Conservation (phyloP, 2,888 invertebrate species). For the Tachystola acroxantha region DNA sequence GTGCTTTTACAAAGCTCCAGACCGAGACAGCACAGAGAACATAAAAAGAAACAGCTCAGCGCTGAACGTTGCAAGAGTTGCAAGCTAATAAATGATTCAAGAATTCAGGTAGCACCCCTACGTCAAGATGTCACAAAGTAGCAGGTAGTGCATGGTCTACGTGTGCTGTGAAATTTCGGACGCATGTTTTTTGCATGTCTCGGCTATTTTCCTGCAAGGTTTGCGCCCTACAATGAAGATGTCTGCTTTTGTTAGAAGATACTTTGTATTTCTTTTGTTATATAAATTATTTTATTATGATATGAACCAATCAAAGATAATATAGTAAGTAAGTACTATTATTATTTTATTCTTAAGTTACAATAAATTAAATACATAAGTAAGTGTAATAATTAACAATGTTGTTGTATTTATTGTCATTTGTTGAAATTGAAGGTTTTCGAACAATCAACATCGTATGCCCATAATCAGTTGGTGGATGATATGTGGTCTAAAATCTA, state of each 20-base stretch:
- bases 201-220: conserved; percentile 38
- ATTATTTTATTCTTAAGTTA: too few relatives aligned
- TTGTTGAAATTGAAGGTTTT: too few relatives aligned
- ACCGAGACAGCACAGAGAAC: background rate
- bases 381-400: too few relatives aligned
- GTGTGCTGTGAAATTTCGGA: conserved; percentile 63
- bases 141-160: conserved; percentile 68
- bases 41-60: conserved; percentile 6
- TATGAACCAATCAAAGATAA: too few relatives aligned
- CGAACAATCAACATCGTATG: too few relatives aligned
- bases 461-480: too few relatives aligned
- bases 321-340: too few relatives aligned
- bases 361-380: background rate
- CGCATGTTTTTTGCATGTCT: conserved; percentile 55
- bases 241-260: conserved; percentile 36
- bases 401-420: too few relatives aligned
- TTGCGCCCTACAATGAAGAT: conserved; percentile 41
- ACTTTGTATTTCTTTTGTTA: conserved; percentile 13
- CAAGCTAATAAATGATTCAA: conserved; percentile 33
- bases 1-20: conserved; percentile 5
- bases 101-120: conserved; percentile 49
- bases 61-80: conserved; percentile 12
- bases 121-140: conserved; percentile 71
- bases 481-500: too few relatives aligned
- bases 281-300: background rate